Percentiles rank a stretch among this genome's conserved stretches.
Conservation (phyloP, 2,113 vertebrate species). For the Sterrhoptilus dennistouni region DNA sequence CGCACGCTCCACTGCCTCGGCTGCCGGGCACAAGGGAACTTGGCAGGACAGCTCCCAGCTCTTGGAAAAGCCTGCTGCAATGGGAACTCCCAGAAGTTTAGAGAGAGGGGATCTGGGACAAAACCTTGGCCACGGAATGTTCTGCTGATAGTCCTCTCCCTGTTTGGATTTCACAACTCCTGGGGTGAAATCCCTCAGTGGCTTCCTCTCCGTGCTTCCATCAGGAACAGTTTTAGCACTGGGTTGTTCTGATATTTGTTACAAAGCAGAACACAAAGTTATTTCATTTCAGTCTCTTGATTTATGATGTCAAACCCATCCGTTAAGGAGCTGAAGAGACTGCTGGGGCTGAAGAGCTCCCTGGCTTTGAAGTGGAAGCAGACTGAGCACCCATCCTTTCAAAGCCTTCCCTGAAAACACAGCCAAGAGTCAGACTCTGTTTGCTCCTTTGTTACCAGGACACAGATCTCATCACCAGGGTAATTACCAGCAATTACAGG, state of each 20-base stretch:
- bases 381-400: not conserved
- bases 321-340: not conserved
- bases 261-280: not conserved
- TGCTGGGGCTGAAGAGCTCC: not conserved
- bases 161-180: not conserved
- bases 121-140: not conserved
- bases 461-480: constrained; percentile 13
- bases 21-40: not conserved
- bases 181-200: not conserved
- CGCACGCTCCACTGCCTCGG: rapidly evolving
- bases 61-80: rapidly evolving
- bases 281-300: not conserved
- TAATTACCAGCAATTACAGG: constrained; percentile 60
- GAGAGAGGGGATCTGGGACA: not conserved
- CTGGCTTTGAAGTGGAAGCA: constrained; percentile 47
- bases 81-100: not conserved
- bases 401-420: not conserved
- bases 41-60: not conserved
- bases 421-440: not conserved
- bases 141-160: not conserved
- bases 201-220: not conserved
- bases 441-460: not conserved
- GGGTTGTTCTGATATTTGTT: not conserved
- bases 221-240: not conserved
- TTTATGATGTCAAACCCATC: not conserved